Percentiles rank a stretch among this genome's conserved stretches.
Conservation (phyloP, 2,113 vertebrate species). For the Tychaedon coryphoeus region DNA sequence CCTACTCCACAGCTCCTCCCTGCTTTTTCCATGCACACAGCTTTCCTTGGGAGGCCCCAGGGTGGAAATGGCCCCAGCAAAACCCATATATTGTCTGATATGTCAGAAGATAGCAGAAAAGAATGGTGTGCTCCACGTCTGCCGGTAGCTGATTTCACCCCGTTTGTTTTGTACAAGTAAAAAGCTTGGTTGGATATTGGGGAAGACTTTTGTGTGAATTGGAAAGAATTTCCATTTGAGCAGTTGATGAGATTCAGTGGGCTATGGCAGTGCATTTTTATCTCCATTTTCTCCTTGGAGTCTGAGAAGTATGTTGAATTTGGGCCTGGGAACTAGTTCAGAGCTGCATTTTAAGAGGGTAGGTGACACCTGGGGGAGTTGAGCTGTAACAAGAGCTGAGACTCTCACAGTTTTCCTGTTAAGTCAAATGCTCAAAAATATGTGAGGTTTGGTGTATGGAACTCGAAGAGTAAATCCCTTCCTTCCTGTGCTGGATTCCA, state of each 20-base stretch:
- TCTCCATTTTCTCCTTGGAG: not conserved
- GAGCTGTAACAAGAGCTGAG: not conserved
- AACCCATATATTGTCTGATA: not conserved
- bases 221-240: not conserved
- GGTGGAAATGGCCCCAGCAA: not conserved
- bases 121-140: not conserved
- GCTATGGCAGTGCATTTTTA: not conserved
- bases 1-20: conserved; percentile 28
- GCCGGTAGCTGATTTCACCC: not conserved
- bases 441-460: not conserved
- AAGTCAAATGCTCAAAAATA: not conserved
- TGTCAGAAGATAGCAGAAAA: conserved; percentile 22
- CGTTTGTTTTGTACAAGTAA: not conserved
- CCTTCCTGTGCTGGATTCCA: not conserved
- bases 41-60: conserved; percentile 28
- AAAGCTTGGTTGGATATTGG: not conserved
- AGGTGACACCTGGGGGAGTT: not conserved
- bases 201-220: not conserved
- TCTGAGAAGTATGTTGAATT: not conserved
- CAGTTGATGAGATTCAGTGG: not conserved
- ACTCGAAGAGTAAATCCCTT: not conserved
- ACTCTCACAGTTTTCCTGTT: not conserved
- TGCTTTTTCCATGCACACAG: conserved; percentile 28
- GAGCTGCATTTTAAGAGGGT: not conserved
- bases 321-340: not conserved